Percentiles rank a stretch among this genome's conserved stretches.
phyloP scores from a whole-genome alignment of 2,888 invertebrate species.

The Acanthosepion lycidas region DNA sequence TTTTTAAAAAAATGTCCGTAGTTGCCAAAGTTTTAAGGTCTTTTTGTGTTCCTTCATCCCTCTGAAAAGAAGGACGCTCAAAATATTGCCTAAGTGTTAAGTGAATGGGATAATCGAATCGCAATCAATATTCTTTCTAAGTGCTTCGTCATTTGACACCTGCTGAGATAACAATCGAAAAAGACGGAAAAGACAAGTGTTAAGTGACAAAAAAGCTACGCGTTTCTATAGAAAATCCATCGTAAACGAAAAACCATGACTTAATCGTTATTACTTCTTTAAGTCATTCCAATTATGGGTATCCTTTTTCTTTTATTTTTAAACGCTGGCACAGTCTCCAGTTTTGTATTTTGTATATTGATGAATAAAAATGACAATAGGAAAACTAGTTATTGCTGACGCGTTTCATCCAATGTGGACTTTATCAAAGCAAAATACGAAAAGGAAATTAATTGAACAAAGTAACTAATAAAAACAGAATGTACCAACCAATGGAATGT shows the following conservation, averaged over 20 bases:
- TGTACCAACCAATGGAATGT: too few relatives aligned
- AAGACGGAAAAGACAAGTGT: background rate
- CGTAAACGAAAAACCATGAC: background rate
- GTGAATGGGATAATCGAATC: background rate
- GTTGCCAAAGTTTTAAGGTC: background rate
- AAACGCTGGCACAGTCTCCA: background rate
- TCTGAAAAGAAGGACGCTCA: background rate
- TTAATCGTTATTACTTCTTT: background rate
- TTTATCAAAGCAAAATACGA: too few relatives aligned
- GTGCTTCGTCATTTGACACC: background rate
- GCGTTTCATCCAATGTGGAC: too few relatives aligned
- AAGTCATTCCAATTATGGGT: background rate
- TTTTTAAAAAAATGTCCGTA: background rate
- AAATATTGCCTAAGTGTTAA: background rate
- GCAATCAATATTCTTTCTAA: background rate
- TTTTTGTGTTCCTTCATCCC: background rate
- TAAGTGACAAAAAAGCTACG: too few relatives aligned
- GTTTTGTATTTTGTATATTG: too few relatives aligned
- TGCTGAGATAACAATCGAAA: background rate
- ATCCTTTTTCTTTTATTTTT: background rate
- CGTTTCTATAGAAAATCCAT: background rate
- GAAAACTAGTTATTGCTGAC: too few relatives aligned
- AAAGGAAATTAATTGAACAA: too few relatives aligned
- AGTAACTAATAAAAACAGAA: too few relatives aligned
- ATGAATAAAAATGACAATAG: too few relatives aligned